These are phyloP conservation scores for Iguana delicatissima DNA, from an alignment of 2,797 vertebrate species.

Conservation along the genomic window DNA sequence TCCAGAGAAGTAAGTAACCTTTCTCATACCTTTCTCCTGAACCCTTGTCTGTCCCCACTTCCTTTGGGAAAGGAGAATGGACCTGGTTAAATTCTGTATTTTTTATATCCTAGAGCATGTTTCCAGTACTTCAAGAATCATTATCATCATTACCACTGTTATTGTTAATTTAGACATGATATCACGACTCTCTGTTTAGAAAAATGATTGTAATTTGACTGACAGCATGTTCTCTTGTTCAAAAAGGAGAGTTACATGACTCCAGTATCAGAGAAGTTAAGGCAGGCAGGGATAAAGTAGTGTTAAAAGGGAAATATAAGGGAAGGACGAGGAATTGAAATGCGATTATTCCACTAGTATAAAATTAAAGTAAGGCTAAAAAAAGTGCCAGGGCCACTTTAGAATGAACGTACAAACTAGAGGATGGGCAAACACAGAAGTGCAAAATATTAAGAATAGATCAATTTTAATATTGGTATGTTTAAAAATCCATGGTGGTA, in stretches of 20 bases:
- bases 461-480: not conserved
- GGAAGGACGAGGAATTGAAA: not conserved
- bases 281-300: not conserved
- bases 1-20: constrained; percentile 43
- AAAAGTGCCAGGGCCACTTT: constrained; percentile 24
- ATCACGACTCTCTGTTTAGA: constrained; percentile 36
- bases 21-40: not conserved
- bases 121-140: not conserved
- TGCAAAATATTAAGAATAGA: not conserved
- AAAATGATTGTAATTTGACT: not conserved
- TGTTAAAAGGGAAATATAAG: not conserved
- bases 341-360: not conserved
- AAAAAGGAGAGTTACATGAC: not conserved
- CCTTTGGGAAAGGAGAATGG: not conserved
- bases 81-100: not conserved
- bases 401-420: constrained; percentile 20
- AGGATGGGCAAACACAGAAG: not conserved
- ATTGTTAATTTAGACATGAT: constrained; percentile 12
- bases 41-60: not conserved
- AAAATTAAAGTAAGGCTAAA: constrained; percentile 18
- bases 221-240: not conserved
- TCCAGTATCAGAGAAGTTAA: not conserved
- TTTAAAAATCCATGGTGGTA: constrained; percentile 10
- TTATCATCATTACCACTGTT: not conserved
- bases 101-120: not conserved